Evolutionary conservation across 2,888 invertebrate species (phyloP), one percentile per base, ranked within the genome.

Genomic region (Julus scandinavius): DNA sequence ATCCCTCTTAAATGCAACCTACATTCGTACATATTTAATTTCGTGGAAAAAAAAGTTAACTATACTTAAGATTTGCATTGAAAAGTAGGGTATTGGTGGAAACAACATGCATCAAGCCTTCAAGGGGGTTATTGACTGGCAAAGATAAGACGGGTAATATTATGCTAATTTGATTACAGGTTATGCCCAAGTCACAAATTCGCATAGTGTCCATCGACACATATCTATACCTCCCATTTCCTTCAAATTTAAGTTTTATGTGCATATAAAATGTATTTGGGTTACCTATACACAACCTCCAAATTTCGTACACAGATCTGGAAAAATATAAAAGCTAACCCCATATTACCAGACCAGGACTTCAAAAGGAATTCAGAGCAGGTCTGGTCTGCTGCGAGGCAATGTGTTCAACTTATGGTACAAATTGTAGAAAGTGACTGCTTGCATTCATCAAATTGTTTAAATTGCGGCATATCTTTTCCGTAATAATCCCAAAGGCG

Each of bases 191-290:
- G 29, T 29, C 29, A 7, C 13, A 72, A 72, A 72, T 72, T 72
- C 72, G 29, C 72, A 20, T 45, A 45, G n/a, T 63, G 7, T 63
- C 20, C 72, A 72, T 72, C 72, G 29, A 29, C 72, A 29, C 11
- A 72, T 54, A 54, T 29, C 9, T 72, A 11, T 63, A 29, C 72
- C 72, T 72, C 72, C 72, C 72, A 29, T 72, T 72, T 7, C 29
- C 72, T 72, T 72, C 11, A 72, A 29, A 72, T 11, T n/a, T 72
- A 3, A 29, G 72, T 72, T 72, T 29, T 72, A 29, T 54, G 29
- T n/a, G 29, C 11, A 29, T 72, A 29, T 72, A 72, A 72, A 72
- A 72, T 72, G 72, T 72, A 72, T 72, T 29, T 72, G 72, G 72
- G 72, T 72, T 72, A 72, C 72, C 72, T 72, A 1, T 29, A 72